Conservation (phyloP, 2,113 vertebrate species). For the Pavo muticus region DNA sequence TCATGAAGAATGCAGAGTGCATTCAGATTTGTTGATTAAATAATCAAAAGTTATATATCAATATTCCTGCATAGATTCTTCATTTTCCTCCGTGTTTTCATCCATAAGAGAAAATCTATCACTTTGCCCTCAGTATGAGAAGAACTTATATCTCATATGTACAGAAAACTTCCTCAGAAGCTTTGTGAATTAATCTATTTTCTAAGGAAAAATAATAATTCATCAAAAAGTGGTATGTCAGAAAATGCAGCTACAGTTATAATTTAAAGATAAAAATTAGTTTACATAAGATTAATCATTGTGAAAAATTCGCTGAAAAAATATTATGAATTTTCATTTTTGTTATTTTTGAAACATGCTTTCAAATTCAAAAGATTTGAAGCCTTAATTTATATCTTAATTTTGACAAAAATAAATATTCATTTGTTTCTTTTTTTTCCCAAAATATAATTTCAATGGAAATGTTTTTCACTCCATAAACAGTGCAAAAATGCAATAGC, state of each 20-base stretch:
- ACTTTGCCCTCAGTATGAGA: background rate
- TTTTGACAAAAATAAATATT: background rate
- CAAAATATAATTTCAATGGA: background rate
- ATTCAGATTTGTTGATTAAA: background rate
- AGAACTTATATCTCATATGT: background rate
- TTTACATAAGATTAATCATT: background rate
- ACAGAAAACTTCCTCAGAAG: background rate
- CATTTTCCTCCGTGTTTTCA: background rate
- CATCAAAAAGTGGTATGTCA: background rate
- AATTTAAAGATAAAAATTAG: background rate
- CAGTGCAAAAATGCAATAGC: fast-evolving
- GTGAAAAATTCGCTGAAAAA: background rate
- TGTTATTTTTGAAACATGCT: background rate
- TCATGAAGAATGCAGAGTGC: background rate
- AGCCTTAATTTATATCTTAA: background rate
- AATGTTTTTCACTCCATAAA: background rate
- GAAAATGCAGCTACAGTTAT: background rate
- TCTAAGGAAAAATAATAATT: background rate
- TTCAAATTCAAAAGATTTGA: background rate
- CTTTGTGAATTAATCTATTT: background rate
- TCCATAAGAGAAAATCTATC: background rate
- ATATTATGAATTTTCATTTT: background rate
- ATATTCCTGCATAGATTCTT: background rate
- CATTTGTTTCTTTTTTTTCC: background rate
- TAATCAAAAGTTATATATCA: background rate